Evolutionary conservation across 2,797 vertebrate genomes (phyloP).

Genomic region (Manis crassicaudata): DNA sequence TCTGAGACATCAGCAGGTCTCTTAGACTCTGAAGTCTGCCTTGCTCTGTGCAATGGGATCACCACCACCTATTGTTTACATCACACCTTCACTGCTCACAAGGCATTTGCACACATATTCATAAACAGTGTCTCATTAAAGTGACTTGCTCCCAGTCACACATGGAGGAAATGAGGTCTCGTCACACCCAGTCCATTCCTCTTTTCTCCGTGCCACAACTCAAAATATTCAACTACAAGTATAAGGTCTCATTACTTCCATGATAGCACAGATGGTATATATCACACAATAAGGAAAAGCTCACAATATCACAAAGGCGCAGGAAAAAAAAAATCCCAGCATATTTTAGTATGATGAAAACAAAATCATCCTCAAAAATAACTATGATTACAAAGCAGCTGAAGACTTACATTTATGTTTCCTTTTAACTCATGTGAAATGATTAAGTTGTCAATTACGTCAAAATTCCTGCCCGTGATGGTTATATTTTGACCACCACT

Average conservation of each 20-base stretch:
- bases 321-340: not conserved
- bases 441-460: constrained; percentile 88
- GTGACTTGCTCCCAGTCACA: not conserved
- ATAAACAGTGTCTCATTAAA: not conserved
- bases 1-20: not conserved
- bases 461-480: constrained; percentile 87
- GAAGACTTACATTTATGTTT: constrained; percentile 83
- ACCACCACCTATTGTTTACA: not conserved
- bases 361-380: not conserved
- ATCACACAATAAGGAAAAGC: not conserved
- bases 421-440: constrained; percentile 84
- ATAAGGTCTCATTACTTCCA: not conserved
- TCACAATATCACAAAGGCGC: not conserved
- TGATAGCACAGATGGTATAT: not conserved
- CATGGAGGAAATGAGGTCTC: not conserved
- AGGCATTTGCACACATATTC: not conserved
- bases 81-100: not conserved
- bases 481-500: constrained; percentile 91
- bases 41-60: not conserved
- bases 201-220: not conserved
- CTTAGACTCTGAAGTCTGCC: rapidly evolving
- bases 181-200: not conserved
- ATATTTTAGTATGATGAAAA: not conserved
- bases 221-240: not conserved
- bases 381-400: constrained; percentile 16